phyloP scores from a whole-genome alignment of 2,797 vertebrate genomes.

The Cyprinodon diabolis region DNA sequence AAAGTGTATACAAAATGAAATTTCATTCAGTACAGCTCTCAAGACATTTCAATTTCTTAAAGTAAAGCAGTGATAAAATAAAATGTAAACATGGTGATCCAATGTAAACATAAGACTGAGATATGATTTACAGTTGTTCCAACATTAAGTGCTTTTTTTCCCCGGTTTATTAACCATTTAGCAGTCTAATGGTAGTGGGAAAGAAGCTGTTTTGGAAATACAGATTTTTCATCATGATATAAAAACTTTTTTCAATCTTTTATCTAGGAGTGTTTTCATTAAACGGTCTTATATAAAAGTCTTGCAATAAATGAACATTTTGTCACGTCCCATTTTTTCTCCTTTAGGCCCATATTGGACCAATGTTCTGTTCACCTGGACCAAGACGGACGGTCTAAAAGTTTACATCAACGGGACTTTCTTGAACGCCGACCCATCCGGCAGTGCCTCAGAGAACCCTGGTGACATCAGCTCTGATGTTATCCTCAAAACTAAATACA shows the following conservation, averaged over 20 bases:
- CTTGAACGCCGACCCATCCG: conserved; percentile 76
- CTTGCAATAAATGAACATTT: background rate
- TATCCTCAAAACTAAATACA: conserved; percentile 81
- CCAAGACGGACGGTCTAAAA: conserved; percentile 85
- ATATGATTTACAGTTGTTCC: too few species aligned
- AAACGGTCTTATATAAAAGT: background rate
- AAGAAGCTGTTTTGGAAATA: too few species aligned
- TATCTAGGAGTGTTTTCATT: background rate
- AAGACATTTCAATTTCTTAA: too few species aligned
- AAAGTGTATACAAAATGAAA: too few species aligned
- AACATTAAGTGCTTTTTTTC: too few species aligned
- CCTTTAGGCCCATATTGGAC: conserved; percentile 91
- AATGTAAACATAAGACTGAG: too few species aligned
- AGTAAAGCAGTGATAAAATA: too few species aligned
- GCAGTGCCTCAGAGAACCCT: conserved; percentile 81
- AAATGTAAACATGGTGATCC: too few species aligned
- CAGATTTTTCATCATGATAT: background rate
- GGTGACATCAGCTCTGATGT: conserved; percentile 82
- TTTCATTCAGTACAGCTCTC: too few species aligned
- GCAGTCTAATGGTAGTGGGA: too few species aligned
- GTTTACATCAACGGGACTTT: conserved; percentile 93
- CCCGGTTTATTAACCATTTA: too few species aligned
- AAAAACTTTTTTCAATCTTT: background rate
- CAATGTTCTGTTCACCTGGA: conserved; percentile 95
- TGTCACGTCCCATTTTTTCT: background rate